Conservation (phyloP, 2,113 vertebrate genomes). For the Burhinus bistriatus region DNA sequence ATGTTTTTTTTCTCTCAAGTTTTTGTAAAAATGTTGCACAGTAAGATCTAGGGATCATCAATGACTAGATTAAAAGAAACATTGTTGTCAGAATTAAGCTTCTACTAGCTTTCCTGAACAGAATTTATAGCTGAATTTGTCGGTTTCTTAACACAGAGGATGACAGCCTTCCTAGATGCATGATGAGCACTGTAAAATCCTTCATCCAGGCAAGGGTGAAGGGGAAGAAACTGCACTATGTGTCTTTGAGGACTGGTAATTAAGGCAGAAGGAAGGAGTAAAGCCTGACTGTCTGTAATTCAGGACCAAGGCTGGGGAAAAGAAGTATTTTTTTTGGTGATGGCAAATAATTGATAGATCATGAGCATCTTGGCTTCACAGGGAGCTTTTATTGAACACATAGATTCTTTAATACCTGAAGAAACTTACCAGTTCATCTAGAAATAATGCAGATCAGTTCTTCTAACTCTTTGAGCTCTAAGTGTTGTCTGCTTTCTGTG, state of each 20-base stretch:
- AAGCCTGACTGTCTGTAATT: background rate
- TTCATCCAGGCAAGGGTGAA: too few relatives aligned
- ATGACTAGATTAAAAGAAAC: background rate
- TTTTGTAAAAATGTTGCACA: background rate
- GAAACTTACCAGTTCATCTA: background rate
- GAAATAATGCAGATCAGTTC: background rate
- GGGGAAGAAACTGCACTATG: background rate
- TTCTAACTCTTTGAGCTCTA: background rate
- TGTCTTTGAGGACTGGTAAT: background rate
- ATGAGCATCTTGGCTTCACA: background rate
- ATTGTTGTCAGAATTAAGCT: background rate
- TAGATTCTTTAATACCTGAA: background rate
- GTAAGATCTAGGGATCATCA: background rate
- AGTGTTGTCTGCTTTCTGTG: background rate
- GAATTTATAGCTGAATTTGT: background rate
- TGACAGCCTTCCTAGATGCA: background rate
- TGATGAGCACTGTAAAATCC: background rate
- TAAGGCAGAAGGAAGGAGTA: background rate
- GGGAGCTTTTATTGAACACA: background rate
- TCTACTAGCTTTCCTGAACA: background rate
- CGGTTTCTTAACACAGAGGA: background rate
- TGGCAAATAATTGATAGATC: background rate
- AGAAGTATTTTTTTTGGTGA: background rate
- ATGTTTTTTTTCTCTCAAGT: background rate
- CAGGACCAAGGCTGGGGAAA: background rate